Evolutionary conservation across 2,888 invertebrate genomes (phyloP).

Genomic region (Apamea sordens): DNA sequence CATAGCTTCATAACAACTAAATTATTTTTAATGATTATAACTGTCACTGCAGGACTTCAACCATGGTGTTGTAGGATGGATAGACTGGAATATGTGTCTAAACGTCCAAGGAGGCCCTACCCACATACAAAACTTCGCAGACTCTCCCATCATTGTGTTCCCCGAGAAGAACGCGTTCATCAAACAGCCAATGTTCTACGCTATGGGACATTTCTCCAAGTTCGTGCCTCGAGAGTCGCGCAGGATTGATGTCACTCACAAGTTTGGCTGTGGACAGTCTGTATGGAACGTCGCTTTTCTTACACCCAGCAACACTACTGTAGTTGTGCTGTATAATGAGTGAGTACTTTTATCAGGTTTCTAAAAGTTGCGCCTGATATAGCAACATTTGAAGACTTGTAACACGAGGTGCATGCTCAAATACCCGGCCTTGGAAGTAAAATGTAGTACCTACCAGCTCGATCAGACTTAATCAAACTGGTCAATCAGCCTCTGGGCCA

Average conservation of each 20-base stretch:
- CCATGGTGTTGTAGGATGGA: conserved; percentile 95
- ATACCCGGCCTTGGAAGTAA: not conserved
- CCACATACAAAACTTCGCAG: conserved; percentile 94
- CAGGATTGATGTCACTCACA: conserved; percentile 33
- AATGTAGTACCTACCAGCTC: not conserved
- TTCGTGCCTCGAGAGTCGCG: conserved; percentile 51
- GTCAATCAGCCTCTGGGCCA: not conserved
- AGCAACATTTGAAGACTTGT: not conserved
- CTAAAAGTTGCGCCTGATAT: not conserved
- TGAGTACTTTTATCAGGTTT: conserved; percentile 67
- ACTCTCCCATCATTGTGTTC: conserved; percentile 92
- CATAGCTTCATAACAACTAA: not conserved
- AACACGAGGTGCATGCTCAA: not conserved
- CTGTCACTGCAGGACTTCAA: conserved; percentile 91
- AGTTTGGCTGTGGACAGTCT: conserved; percentile 19
- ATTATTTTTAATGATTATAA: not conserved
- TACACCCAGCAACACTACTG: conserved; percentile 78
- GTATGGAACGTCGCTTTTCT: conserved; percentile 68
- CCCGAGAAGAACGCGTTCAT: conserved; percentile 92
- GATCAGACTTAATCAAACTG: not conserved
- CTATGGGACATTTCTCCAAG: conserved; percentile 94
- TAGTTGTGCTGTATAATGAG: conserved; percentile 82
- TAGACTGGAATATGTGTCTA: conserved; percentile 97
- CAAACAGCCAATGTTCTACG: conserved; percentile 97
- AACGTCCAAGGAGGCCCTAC: conserved; percentile 95